Conservation (phyloP, 2,797 vertebrate species). For the Diglossa cyanea region DNA sequence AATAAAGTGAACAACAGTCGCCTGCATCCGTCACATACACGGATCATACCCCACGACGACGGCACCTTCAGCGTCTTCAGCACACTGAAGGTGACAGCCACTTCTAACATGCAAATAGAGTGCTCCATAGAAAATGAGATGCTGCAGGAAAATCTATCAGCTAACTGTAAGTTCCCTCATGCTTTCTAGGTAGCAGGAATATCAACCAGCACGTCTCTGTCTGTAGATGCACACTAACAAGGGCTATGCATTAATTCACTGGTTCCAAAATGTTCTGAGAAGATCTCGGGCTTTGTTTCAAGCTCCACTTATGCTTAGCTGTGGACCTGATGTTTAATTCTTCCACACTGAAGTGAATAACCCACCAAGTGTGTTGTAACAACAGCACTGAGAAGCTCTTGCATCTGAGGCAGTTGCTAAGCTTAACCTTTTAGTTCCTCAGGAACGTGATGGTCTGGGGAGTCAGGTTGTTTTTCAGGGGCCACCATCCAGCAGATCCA, state of each 20-base stretch:
- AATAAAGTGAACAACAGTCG: slow-evolving; percentile 62
- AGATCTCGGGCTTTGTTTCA: not conserved
- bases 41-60: not conserved
- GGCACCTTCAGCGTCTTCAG: slow-evolving; percentile 68
- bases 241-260: not conserved
- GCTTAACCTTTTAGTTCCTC: not conserved
- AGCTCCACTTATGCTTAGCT: not conserved
- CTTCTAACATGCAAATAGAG: slow-evolving; percentile 37
- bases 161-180: slow-evolving; percentile 46
- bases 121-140: slow-evolving; percentile 73
- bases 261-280: not conserved
- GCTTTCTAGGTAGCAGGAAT: not conserved
- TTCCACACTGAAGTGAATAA: not conserved
- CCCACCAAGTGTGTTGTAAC: rapidly evolving
- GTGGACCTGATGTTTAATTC: not conserved
- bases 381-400: not conserved
- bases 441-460: not conserved
- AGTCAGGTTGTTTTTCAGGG: not conserved
- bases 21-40: not conserved
- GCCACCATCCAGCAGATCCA: not conserved
- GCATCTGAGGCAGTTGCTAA: rapidly evolving
- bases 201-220: not conserved
- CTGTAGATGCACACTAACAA: rapidly evolving
- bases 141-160: slow-evolving; percentile 67
- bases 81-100: slow-evolving; percentile 16